A percentile compares a stretch with the other conserved stretches of the same genome.
Conservation (phyloP, 2,888 invertebrate genomes). For the Galerucella calmariensis region DNA sequence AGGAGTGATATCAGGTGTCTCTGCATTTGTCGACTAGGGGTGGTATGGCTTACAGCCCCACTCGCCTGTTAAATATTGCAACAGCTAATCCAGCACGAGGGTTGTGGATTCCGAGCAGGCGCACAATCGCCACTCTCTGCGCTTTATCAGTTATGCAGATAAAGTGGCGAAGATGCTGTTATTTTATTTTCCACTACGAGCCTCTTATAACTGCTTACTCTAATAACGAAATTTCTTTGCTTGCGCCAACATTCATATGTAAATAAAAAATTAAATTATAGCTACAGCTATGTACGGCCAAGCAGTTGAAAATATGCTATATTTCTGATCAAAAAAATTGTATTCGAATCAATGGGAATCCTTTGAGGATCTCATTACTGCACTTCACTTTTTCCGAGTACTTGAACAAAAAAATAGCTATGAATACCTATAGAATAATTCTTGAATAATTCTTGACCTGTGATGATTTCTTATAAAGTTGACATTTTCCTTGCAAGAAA, state of each 20-base stretch:
- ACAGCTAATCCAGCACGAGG: slow-evolving; percentile 60
- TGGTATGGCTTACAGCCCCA: slow-evolving; percentile 49
- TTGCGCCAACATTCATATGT: slow-evolving; percentile 25
- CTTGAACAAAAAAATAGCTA: too few relatives aligned
- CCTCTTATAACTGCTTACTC: slow-evolving; percentile 42
- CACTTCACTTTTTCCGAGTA: too few relatives aligned
- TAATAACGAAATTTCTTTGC: slow-evolving; percentile 41
- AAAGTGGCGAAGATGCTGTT: slow-evolving; percentile 52
- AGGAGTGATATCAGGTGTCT: slow-evolving; percentile 43
- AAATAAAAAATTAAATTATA: not conserved
- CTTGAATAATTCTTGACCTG: too few relatives aligned
- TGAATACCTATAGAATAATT: too few relatives aligned
- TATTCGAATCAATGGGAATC: too few relatives aligned
- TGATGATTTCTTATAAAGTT: too few relatives aligned
- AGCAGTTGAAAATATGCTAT: too few relatives aligned
- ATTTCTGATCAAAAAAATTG: too few relatives aligned
- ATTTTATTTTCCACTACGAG: slow-evolving; percentile 45
- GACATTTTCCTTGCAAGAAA: too few relatives aligned
- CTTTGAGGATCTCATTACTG: too few relatives aligned
- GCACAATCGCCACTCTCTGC: slow-evolving; percentile 48
- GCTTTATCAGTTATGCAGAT: slow-evolving; percentile 54
- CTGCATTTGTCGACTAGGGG: slow-evolving; percentile 42
- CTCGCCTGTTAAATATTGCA: slow-evolving; percentile 61
- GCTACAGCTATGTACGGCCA: too few relatives aligned
- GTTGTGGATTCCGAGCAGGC: slow-evolving; percentile 54